phyloP scores from a whole-genome alignment of 2,797 vertebrate genomes.

The Sylvia borin region DNA sequence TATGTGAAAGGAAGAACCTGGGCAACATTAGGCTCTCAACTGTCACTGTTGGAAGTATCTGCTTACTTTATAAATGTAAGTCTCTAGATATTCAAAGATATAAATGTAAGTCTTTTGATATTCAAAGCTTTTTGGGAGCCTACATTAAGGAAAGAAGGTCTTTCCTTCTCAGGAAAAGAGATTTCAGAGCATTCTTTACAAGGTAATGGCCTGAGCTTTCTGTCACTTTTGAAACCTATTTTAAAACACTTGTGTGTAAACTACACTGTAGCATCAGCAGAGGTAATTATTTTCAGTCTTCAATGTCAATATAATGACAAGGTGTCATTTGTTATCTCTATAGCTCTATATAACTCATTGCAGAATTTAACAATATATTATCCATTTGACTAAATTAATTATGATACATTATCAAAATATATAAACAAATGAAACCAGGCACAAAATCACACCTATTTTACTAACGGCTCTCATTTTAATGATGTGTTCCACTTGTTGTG shows the following conservation, averaged over 20 bases:
- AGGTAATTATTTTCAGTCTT: slow-evolving; percentile 25
- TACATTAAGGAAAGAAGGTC: background rate
- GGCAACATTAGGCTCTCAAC: background rate
- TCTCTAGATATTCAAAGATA: background rate
- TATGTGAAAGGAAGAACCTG: background rate
- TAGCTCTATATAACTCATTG: background rate
- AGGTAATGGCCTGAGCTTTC: background rate
- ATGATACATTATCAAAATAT: background rate
- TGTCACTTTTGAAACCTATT: background rate
- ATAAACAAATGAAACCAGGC: slow-evolving; percentile 21
- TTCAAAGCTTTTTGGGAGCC: background rate
- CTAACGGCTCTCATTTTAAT: background rate
- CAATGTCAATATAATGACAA: background rate
- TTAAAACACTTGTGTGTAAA: background rate
- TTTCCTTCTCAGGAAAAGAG: background rate
- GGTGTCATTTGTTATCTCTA: background rate
- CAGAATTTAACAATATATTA: background rate
- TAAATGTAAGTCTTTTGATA: background rate
- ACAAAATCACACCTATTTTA: background rate
- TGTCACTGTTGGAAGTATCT: background rate
- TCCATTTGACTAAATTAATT: slow-evolving; percentile 5
- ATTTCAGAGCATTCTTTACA: background rate
- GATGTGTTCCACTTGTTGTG: background rate
- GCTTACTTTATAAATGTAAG: background rate
- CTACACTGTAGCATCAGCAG: background rate